Evolutionary conservation across 2,113 vertebrate genomes (phyloP).

Genomic region (Thryonomys swinderianus): DNA sequence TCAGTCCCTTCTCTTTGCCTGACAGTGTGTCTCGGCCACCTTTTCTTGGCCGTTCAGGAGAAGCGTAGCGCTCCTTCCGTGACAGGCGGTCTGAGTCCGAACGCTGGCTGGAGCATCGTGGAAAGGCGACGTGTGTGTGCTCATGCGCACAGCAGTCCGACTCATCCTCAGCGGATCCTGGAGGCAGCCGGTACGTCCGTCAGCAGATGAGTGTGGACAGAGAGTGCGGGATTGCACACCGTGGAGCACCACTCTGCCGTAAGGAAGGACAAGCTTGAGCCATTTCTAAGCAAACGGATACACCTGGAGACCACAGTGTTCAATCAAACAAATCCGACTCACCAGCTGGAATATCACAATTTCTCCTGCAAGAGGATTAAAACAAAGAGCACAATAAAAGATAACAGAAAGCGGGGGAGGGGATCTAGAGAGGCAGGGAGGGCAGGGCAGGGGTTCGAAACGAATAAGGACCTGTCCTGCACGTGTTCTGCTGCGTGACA

Average conservation of each 20-base stretch:
- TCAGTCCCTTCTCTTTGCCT: too few relatives aligned
- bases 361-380: not conserved
- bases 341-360: not conserved
- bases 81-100: too few relatives aligned
- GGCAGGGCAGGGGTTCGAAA: not conserved
- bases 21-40: too few relatives aligned
- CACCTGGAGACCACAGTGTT: not conserved
- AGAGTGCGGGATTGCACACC: not conserved
- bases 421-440: not conserved
- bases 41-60: too few relatives aligned
- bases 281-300: not conserved
- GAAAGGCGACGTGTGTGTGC: not conserved
- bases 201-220: not conserved
- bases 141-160: not conserved
- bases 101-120: not conserved
- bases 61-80: too few relatives aligned
- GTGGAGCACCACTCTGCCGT: not conserved
- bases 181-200: not conserved
- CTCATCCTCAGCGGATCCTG: not conserved
- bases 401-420: not conserved
- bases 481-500: too few relatives aligned
- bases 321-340: not conserved
- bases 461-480: rapidly evolving
- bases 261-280: not conserved
- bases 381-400: not conserved